These are phyloP conservation scores for Drosophila demipolita DNA, from an alignment of 2,888 invertebrate genomes.

Conservation along the genomic window DNA sequence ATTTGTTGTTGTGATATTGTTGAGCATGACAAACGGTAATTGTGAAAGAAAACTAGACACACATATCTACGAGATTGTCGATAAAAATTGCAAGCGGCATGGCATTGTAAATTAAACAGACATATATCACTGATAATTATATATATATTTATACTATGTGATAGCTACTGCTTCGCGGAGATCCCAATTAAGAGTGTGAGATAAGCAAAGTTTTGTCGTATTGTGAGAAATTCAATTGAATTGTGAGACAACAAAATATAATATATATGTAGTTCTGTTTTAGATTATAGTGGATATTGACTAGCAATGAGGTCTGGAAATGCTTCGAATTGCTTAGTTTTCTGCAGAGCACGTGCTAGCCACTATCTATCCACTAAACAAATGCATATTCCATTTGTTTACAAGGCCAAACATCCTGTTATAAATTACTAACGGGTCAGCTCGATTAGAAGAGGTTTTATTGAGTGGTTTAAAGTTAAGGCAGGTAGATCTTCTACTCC, in stretches of 20 bases:
- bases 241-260: not conserved
- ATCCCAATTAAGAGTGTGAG: constrained; percentile 11
- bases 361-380: constrained; percentile 7
- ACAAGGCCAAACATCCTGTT: constrained; percentile 8
- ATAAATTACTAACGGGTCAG: not conserved
- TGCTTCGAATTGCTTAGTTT: constrained; percentile 12
- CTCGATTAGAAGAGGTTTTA: too few relatives aligned
- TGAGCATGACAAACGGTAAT: constrained; percentile 68
- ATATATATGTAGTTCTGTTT: not conserved
- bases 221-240: constrained; percentile 1
- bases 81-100: constrained; percentile 45
- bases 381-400: constrained; percentile 1
- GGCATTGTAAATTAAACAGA: constrained; percentile 53
- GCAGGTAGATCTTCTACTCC: not conserved
- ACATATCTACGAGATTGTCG: constrained; percentile 27
- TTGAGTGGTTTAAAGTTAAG: not conserved
- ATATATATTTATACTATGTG: not conserved
- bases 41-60: constrained; percentile 32
- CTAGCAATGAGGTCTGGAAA: constrained; percentile 6
- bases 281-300: constrained; percentile 16
- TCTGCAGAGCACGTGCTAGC: constrained; percentile 11
- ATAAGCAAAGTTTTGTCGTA: constrained; percentile 5
- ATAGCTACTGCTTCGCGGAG: not conserved
- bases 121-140: constrained; percentile 6
- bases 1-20: constrained; percentile 34